Base-by-base conservation (phyloP, 2,113 vertebrate genomes). In the Odontophorus gujanensis region DNA sequence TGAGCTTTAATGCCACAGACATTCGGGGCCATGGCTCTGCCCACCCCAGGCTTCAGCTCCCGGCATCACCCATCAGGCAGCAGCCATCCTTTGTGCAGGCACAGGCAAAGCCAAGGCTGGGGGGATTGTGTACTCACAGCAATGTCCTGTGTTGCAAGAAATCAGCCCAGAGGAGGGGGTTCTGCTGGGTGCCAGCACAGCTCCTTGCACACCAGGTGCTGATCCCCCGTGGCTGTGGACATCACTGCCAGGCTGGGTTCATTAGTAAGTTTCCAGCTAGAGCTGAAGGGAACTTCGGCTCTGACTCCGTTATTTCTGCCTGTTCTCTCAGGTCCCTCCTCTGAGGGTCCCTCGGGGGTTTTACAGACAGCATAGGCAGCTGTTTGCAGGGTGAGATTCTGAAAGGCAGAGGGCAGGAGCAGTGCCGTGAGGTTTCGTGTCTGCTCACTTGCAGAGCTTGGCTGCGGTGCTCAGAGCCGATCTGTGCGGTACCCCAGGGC, bases 41-140 rank as follows among this genome's bases (percentile, higher is more conserved):
- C 43, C 67, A 11, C 1, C 3, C 34, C 36, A 24, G 32, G 15
- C n/a, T 12, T 11, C 69, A 28, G 24, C 36, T n/a, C n/a, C 50
- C 5, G 51, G 50, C 80, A 17, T 36, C 69, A 2, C 19, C 40
- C 63, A 14, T 59, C 40, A 34, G 73, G 0, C 19, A 11, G 53
- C 76, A 69, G 67, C n/a, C 8, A n/a, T 5, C 40, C 18, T 25
- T 6, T 8, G 1, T 12, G 16, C 36, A 5, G 2, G 24, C 69
- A 9, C 14, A 17, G 51, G 40, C 58, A 20, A 1, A 51, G 12
- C 34, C 40, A 19, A 51, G 8, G 7, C 63, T 12, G 13, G 3
- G 0, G 0, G 11, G 13, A 3, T 66, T 26, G 4, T 28, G 50
- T 42, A 50, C 28, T 42, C 34, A 19, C 34, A 34, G 4, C 1